Evolutionary conservation across 35 echinoderm and acorn worm species (phyloP).

Genomic region (Patiria miniata): DNA sequence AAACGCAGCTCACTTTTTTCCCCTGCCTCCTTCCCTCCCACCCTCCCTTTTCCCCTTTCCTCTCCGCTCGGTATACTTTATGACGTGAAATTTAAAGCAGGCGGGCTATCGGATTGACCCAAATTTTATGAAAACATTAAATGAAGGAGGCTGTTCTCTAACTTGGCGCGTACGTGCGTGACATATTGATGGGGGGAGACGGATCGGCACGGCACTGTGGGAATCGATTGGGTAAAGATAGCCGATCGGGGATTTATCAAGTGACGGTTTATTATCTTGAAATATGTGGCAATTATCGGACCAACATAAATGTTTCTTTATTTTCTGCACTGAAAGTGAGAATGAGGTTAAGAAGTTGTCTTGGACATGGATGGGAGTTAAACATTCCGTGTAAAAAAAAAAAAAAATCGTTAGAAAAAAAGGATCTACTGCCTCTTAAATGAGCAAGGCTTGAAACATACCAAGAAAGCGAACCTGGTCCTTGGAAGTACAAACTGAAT

Average conservation of each 20-base stretch:
- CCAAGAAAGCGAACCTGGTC: too few species aligned
- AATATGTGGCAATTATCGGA: too few species aligned
- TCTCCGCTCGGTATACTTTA: neutral
- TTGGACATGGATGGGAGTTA: too few species aligned
- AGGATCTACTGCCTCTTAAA: too few species aligned
- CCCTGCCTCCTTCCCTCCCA: neutral
- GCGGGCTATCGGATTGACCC: constrained; percentile 2
- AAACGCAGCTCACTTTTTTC: constrained; percentile 1
- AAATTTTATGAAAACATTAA: constrained; percentile 21
- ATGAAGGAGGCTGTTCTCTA: constrained; percentile 2
- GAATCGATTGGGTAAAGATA: constrained; percentile 5
- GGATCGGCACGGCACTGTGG: neutral
- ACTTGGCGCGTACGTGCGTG: neutral
- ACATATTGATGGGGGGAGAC: neutral
- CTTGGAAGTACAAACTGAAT: too few species aligned
- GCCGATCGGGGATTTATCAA: neutral
- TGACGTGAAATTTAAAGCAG: constrained; percentile 1
- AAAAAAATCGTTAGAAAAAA: too few species aligned
- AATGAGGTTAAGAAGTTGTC: too few species aligned
- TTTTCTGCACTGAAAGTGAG: too few species aligned
- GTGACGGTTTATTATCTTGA: neutral
- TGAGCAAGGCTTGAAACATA: too few species aligned
- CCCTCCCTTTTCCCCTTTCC: neutral
- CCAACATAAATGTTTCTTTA: too few species aligned
- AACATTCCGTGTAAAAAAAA: too few species aligned